Conservation (phyloP, 2,113 vertebrate genomes). For the Ramphastos sulfuratus region DNA sequence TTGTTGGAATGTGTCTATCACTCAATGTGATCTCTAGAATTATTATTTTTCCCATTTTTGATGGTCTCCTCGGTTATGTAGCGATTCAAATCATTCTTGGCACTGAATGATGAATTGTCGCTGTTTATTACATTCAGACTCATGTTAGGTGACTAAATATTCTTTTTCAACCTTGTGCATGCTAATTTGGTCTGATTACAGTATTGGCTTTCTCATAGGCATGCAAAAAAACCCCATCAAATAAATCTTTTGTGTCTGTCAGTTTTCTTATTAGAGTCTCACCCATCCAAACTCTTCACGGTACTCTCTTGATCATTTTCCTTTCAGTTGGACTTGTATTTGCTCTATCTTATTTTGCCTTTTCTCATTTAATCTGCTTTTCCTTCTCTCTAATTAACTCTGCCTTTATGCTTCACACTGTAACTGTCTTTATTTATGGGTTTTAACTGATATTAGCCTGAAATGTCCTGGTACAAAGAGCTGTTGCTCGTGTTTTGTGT, state of each 20-base stretch:
- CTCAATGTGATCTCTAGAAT: conserved; percentile 49
- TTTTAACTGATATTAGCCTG: not conserved
- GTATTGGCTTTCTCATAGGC: conserved; percentile 39
- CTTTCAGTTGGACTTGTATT: not conserved
- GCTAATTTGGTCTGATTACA: conserved; percentile 51
- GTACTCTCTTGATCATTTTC: not conserved
- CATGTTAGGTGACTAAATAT: conserved; percentile 53
- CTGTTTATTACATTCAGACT: conserved; percentile 55
- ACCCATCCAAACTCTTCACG: not conserved
- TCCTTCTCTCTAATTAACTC: conserved; percentile 5
- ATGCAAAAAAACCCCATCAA: not conserved
- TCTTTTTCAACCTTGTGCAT: conserved; percentile 36
- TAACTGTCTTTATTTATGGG: not conserved
- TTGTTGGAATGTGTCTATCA: conserved; percentile 59
- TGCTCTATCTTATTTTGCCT: not conserved
- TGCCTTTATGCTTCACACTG: conserved; percentile 9
- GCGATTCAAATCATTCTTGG: conserved; percentile 67
- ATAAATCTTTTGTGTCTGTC: conserved; percentile 11
- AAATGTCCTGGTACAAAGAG: not conserved
- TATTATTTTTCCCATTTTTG: conserved; percentile 60
- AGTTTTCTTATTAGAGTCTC: conserved; percentile 9
- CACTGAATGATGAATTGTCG: conserved; percentile 36
- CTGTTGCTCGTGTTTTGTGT: not conserved
- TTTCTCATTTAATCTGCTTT: conserved; percentile 22
- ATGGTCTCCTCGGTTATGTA: conserved; percentile 34